These are phyloP conservation scores for Phyllostomus hastatus DNA, from an alignment of 2,113 vertebrate genomes.

Conservation along the genomic window DNA sequence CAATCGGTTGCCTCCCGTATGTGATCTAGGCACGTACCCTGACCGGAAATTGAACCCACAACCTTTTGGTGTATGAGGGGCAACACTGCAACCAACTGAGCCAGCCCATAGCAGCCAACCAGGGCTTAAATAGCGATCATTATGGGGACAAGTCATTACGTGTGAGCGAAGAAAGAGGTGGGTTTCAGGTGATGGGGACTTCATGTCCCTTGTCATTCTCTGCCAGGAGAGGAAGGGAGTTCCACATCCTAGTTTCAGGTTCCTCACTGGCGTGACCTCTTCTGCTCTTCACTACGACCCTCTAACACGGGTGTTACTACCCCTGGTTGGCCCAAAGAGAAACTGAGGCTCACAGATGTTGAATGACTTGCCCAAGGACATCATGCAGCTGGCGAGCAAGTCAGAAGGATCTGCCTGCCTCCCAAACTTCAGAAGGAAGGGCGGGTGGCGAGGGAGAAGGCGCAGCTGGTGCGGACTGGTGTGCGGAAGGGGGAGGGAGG, in stretches of 20 bases:
- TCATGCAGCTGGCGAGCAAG: neutral
- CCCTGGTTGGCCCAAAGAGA: neutral
- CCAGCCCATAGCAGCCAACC: no score
- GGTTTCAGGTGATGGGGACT: neutral
- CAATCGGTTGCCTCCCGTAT: no score
- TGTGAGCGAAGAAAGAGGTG: neutral
- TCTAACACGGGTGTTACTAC: neutral
- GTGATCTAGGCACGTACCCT: no score
- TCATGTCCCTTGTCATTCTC: neutral
- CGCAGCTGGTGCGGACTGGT: constrained; percentile 12
- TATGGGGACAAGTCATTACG: neutral
- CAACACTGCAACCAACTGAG: no score
- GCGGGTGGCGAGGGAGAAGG: neutral
- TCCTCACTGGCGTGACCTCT: neutral
- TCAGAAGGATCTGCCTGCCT: neutral
- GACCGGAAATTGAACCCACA: no score
- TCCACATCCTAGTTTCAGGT: no score
- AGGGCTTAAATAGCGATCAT: neutral
- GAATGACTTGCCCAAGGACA: constrained; percentile 1
- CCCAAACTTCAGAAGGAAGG: neutral
- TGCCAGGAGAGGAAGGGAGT: neutral
- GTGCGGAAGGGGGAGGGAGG: neutral
- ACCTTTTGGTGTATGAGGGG: no score
- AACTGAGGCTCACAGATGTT: constrained; percentile 26
- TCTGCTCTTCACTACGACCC: neutral